Conservation (phyloP, 2,888 invertebrate species). For the Rotaria socialis region DNA sequence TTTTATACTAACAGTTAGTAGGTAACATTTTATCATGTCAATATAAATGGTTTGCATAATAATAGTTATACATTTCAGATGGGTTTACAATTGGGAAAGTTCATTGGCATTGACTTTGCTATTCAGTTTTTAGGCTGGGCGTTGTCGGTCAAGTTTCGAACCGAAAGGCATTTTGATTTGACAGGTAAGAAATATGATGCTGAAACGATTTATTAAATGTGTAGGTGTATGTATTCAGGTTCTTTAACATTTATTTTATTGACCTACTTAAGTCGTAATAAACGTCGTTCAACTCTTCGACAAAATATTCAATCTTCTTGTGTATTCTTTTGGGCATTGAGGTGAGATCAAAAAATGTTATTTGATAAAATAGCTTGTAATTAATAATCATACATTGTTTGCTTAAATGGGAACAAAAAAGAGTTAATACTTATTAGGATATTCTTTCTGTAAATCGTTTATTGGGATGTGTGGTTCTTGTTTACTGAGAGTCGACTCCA, state of each 20-base stretch:
- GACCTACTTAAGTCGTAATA: conserved; percentile 53
- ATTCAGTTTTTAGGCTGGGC: conserved; percentile 58
- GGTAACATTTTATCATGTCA: no score
- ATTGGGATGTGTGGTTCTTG: no score
- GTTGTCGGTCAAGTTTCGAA: conserved; percentile 54
- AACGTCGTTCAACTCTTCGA: conserved; percentile 51
- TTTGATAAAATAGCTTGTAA: no score
- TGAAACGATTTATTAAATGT: background rate
- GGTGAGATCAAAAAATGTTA: conserved; percentile 49
- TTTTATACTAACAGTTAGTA: no score
- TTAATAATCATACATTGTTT: no score
- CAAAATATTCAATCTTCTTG: conserved; percentile 56
- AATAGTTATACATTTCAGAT: background rate
- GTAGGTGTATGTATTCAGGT: conserved; percentile 49
- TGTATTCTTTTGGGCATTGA: conserved; percentile 55
- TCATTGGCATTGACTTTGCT: conserved; percentile 53
- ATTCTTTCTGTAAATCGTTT: no score
- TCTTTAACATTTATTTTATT: conserved; percentile 55
- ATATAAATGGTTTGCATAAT: no score
- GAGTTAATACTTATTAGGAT: no score
- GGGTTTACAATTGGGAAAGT: conserved; percentile 35
- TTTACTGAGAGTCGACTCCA: no score
- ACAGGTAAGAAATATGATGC: conserved; percentile 52
- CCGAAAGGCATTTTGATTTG: conserved; percentile 60
- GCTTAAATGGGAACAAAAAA: no score